Base-by-base conservation (phyloP, 2,113 vertebrate species). In the Dascyllus trimaculatus region DNA sequence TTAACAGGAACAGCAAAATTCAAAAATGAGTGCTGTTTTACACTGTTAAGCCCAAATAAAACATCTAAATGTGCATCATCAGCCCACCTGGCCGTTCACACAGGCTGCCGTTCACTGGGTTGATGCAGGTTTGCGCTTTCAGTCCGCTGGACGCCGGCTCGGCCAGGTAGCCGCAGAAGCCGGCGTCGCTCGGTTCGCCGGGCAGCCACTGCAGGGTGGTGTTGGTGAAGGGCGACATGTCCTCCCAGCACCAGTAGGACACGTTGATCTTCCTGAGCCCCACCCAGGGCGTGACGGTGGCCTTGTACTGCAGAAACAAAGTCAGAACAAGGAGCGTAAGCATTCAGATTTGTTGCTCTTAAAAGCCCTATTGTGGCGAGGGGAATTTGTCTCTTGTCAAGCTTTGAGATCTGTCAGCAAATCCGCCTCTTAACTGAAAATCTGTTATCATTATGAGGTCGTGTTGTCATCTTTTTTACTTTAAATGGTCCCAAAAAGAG, bases 231-330 rank as follows among this genome's bases (percentile, higher is more conserved):
- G 98, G 97, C 0, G 98, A 99, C 97, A 99, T 98, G 88, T 99
- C 98, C 81, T 99, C 98, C 98, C 98, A 99, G 92, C 98, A 98
- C 98, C 98, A 99, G 45, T 99, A 99, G 0, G 98, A 99, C 49
- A 99, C 95, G 2, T 99, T 99, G 89, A 99, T 98, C 73, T 99
- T 99, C 87, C 98, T 93, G 58, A 99, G 93, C 0, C 98, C 98
- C 71, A 99, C 98, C 98, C 98, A 99, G 0, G 98, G 98, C 1
- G 97, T 98, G 92, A 99, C 91, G 0, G 88, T 90, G 38, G 94
- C 91, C 90, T 96, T 96, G 77, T 95, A 93, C 97, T 99, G 80
- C 2, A 83, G 89, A 91, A 63, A 60, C 48, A 51, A 19, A 49
- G 46, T 45, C 43, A 46, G 4, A 46, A 46, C 45, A 17, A 29